Conservation (phyloP, 2,888 invertebrate species). For the Phyto melanocephala region DNA sequence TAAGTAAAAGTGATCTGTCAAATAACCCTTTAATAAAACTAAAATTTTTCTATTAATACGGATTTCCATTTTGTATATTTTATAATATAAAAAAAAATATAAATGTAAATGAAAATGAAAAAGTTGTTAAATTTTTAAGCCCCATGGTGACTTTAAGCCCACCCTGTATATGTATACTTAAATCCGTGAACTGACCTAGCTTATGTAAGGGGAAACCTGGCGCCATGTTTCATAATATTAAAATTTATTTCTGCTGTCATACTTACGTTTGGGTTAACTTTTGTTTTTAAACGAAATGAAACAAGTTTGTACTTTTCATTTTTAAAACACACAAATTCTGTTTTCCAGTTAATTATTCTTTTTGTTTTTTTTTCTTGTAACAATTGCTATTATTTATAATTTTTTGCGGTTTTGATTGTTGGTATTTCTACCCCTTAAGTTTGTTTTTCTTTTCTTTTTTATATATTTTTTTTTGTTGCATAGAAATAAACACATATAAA, state of each 20-base stretch:
- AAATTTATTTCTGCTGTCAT: not conserved
- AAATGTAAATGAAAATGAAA: too few relatives aligned
- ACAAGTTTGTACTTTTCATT: not conserved
- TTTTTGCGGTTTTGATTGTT: slow-evolving; percentile 39
- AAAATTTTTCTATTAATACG: too few relatives aligned
- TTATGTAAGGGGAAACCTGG: too few relatives aligned
- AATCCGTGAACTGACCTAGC: too few relatives aligned
- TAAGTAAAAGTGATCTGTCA: too few relatives aligned
- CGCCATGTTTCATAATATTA: not conserved
- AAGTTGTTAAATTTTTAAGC: too few relatives aligned
- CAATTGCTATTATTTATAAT: slow-evolving; percentile 30
- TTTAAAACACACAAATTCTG: slow-evolving; percentile 33
- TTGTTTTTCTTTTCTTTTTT: not conserved
- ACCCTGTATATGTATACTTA: too few relatives aligned
- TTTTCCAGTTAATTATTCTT: slow-evolving; percentile 13
- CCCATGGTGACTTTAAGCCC: too few relatives aligned
- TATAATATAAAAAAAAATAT: too few relatives aligned
- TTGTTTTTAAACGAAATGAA: not conserved
- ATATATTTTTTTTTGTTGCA: slow-evolving; percentile 14
- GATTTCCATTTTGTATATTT: too few relatives aligned
- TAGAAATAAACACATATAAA: slow-evolving; percentile 64
- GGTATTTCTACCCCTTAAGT: not conserved
- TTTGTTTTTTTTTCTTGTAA: not conserved
- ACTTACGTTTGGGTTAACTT: not conserved
- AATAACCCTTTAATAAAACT: too few relatives aligned